A percentile compares a stretch with the other conserved stretches of the same genome.
These are phyloP conservation scores for Caiman crocodilus DNA, from an alignment of 2,797 vertebrate genomes.

Conservation along the genomic window DNA sequence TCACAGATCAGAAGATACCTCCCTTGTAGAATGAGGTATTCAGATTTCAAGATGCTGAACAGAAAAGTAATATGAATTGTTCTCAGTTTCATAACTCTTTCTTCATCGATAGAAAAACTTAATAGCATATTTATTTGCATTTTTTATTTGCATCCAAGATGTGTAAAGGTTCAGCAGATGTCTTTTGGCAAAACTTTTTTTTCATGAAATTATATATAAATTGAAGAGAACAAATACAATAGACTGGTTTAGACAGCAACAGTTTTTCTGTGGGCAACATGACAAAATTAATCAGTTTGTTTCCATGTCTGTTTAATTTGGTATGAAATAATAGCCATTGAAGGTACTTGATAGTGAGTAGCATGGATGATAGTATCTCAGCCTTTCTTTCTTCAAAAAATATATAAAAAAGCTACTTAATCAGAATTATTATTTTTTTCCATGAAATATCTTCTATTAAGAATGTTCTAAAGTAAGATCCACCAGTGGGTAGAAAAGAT, in stretches of 20 bases:
- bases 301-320: slow-evolving; percentile 58
- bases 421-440: neutral
- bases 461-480: neutral
- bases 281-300: slow-evolving; percentile 50
- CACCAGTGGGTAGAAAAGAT: neutral
- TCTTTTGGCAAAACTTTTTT: slow-evolving; percentile 37
- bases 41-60: neutral
- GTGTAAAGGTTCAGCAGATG: neutral
- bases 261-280: slow-evolving; percentile 27
- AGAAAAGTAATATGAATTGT: neutral
- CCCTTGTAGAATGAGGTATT: neutral
- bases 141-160: slow-evolving; percentile 14
- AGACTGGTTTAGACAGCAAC: slow-evolving; percentile 30
- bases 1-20: neutral
- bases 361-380: neutral
- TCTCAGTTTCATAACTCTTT: neutral
- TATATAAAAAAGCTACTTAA: neutral
- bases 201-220: slow-evolving; percentile 44
- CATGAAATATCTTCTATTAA: neutral
- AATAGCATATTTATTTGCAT: neutral
- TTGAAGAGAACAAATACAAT: slow-evolving; percentile 47
- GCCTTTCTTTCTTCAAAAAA: neutral
- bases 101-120: neutral
- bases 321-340: slow-evolving; percentile 35
- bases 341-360: neutral